Evolutionary conservation across 2,113 vertebrate genomes (phyloP), one percentile per base, ranked within the genome.

Genomic region (Scophthalmus maximus): DNA sequence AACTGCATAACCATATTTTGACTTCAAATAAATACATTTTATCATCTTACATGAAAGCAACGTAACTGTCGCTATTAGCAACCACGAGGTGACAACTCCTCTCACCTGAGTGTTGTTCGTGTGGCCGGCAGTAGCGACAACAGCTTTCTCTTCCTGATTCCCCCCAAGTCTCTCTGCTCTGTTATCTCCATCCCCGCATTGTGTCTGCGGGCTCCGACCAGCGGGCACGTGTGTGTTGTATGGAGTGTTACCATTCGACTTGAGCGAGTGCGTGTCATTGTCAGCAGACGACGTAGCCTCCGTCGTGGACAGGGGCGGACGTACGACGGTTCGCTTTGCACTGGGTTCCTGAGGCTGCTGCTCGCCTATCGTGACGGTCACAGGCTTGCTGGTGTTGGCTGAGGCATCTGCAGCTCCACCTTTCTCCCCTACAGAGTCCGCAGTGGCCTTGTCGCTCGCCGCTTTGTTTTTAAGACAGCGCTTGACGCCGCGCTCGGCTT

Each of bases 401-500:
- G 55, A 20, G 38, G 23, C 6, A 0, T 73, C 73, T 51, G 78
- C 85, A 2, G 40, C 30, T 26, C 27, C 67, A 7, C 17, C 50
- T 66, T 79, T 88, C 26, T 15, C 47, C 8, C 34, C 81, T 15
- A 55, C 32, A 50, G 67, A 59, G 55, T 87, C 85, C 0, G 8
- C 26, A 1, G 84, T n/a, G 17, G 56, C 79, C 71, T 92, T 93
- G 42, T 86, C 79, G 5, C 23, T 91, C 0, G 81, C 81, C 4
- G 76, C 34, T 81, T 93, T 93, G 68, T 82, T 89, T 80, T 93
- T 94, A 17, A 83, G 74, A 62, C 92, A 89, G 6, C 95, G 94
- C 81, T 96, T 98, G 29, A 92, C 77, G n/a, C 94, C 94, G 17
- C 94, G 94, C 46, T 93, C 93, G 17, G 88, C 64, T 95, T 96